A percentile compares a stretch with the other conserved stretches of the same genome.
These are phyloP conservation scores for Chionoecetes opilio DNA, from an alignment of 1,140 invertebrate species.

Conservation along the genomic window DNA sequence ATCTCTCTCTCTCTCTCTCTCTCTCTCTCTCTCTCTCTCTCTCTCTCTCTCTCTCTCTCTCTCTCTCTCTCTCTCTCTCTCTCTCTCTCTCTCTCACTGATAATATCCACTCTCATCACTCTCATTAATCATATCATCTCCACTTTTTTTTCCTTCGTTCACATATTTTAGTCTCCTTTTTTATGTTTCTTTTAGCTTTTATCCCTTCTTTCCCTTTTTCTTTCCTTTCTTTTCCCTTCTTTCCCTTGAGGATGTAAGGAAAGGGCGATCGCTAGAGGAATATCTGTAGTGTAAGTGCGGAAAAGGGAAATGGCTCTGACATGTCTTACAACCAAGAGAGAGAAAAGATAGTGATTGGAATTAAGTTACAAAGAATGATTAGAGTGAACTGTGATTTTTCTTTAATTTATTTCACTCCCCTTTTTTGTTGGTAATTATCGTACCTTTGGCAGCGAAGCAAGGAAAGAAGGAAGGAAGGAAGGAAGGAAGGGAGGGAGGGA, in stretches of 20 bases:
- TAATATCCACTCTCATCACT: too few species aligned
- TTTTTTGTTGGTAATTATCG: not conserved
- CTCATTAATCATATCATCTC: not conserved
- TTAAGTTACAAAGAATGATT: not conserved
- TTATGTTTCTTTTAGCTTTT: not conserved
- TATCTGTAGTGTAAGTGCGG: not conserved
- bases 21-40: not conserved
- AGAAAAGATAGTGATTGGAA: not conserved
- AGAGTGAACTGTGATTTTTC: not conserved
- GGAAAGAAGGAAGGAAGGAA: not conserved
- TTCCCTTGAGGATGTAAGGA: not conserved
- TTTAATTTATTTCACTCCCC: not conserved
- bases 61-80: constrained; percentile 15
- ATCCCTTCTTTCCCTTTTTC: not conserved
- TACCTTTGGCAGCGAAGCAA: not conserved
- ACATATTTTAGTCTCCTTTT: too few species aligned
- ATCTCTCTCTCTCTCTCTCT: not conserved
- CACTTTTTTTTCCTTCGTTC: constrained; percentile 11
- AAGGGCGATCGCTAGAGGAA: not conserved
- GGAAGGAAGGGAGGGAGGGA: not conserved
- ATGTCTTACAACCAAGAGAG: too few species aligned
- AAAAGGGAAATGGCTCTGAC: not conserved
- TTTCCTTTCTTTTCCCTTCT: constrained; percentile 34
- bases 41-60: constrained; percentile 5
- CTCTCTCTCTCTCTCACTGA: not conserved